Percentiles rank a stretch among this genome's conserved stretches.
Evolutionary conservation across 2,797 vertebrate genomes (phyloP).

Genomic region (Sphenodon punctatus): DNA sequence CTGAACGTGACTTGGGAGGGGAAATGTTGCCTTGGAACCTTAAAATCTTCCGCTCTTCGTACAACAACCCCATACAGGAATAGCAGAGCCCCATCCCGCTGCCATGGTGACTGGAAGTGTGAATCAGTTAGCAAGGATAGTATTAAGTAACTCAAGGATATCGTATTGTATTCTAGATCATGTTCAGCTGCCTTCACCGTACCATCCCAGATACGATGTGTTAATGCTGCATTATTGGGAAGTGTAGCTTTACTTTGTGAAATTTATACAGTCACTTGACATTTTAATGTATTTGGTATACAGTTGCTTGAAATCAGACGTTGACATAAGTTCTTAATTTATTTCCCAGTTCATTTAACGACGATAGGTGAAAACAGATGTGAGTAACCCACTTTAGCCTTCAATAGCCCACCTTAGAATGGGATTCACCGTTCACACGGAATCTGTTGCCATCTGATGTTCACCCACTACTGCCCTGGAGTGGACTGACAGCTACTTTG

Average conservation of each 20-base stretch:
- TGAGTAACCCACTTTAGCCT: no score
- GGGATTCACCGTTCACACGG: no score
- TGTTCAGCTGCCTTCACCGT: background rate
- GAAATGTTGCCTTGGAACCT: background rate
- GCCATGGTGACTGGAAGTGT: background rate
- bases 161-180: background rate
- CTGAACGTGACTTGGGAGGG: background rate
- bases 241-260: background rate
- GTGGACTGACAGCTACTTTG: no score
- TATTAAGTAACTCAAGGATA: background rate
- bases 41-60: background rate
- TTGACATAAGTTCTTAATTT: background rate
- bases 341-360: background rate
- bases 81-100: background rate
- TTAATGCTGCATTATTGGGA: background rate
- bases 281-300: rapidly evolving
- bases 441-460: no score
- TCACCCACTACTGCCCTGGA: no score
- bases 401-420: no score
- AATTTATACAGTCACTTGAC: constrained; percentile 8
- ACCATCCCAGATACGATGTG: background rate
- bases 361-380: no score
- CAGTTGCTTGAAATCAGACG: constrained; percentile 12
- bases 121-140: background rate
- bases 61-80: background rate